Evolutionary conservation across 2,797 vertebrate species (phyloP), one percentile per base, ranked within the genome.

Genomic region (Bufotes viridis): DNA sequence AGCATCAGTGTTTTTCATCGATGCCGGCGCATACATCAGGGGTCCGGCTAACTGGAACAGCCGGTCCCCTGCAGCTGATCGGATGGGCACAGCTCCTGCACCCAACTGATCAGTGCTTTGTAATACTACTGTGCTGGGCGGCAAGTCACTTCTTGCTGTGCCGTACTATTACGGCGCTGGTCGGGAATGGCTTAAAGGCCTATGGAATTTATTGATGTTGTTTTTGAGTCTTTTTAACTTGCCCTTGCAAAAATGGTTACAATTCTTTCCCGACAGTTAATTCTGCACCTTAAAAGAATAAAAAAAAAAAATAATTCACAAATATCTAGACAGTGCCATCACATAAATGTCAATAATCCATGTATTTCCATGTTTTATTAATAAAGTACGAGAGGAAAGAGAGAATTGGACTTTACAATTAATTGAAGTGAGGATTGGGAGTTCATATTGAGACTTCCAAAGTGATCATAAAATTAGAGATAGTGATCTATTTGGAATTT

Each of bases 361-460:
- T 67, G 29, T 63, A 86, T 78, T 86, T 86, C 60, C 75, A 86
- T 86, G 57, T 76, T 79, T 78, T 86, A 86, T 79, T 86, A 79
- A 65, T 67, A 79, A 61, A 78, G 72, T 63, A 85, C 67, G 60
- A 63, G 67, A 86, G 74, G 22, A 67, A 86, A 67, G 57, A 61
- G 61, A 42, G 75, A 79, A 22, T 86, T 86, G 75, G 74, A 86
- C 84, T 86, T 86, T 86, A 86, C 42, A 86, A 60, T 86, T 79
- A 86, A 79, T 86, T 86, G 84, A 86, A 63, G 61, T 67, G 84
- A 51, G 84, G 84, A 86, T 79, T 86, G 84, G 84, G 75, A 86
- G 60, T 79, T 79, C 65, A 78, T 67, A 51, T 42, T 78, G 84
- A 75, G 84, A 86, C 65, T 86, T 86, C 17, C 42, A 69, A 86